phyloP scores from a whole-genome alignment of 1,140 invertebrate species.

The Paracyclopina nana region DNA sequence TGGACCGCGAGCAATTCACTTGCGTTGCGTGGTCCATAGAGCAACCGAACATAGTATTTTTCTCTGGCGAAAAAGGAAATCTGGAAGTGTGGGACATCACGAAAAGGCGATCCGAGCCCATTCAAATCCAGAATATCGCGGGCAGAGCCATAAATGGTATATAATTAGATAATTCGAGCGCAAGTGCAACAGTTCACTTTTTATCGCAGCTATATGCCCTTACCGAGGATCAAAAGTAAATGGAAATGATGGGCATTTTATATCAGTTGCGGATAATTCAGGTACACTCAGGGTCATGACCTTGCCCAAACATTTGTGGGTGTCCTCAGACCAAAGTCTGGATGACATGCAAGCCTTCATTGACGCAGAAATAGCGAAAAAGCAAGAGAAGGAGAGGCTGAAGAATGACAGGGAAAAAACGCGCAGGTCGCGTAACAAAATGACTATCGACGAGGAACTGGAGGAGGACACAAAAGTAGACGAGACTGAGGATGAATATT shows the following conservation, averaged over 20 bases:
- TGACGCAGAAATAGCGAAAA: neutral
- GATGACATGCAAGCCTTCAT: neutral
- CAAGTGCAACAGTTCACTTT: no score
- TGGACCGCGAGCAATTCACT: neutral
- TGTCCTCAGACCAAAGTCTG: neutral
- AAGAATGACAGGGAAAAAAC: neutral
- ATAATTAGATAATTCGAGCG: no score
- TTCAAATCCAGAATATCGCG: neutral
- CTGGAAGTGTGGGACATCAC: constrained; percentile 2
- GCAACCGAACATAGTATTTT: neutral
- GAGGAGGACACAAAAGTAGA: neutral
- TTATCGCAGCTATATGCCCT: no score
- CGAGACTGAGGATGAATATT: neutral
- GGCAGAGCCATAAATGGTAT: neutral
- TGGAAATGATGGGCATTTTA: no score
- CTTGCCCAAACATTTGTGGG: neutral
- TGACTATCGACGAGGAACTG: neutral
- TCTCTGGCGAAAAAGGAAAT: neutral
- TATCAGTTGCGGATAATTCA: neutral
- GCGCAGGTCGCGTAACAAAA: neutral
- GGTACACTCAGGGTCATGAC: neutral
- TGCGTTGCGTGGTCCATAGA: neutral
- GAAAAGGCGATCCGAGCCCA: neutral
- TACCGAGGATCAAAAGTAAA: no score
- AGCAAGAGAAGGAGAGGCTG: neutral